Evolutionary conservation across 2,888 invertebrate species (phyloP).

Genomic region (Neuroscelio doddi): DNA sequence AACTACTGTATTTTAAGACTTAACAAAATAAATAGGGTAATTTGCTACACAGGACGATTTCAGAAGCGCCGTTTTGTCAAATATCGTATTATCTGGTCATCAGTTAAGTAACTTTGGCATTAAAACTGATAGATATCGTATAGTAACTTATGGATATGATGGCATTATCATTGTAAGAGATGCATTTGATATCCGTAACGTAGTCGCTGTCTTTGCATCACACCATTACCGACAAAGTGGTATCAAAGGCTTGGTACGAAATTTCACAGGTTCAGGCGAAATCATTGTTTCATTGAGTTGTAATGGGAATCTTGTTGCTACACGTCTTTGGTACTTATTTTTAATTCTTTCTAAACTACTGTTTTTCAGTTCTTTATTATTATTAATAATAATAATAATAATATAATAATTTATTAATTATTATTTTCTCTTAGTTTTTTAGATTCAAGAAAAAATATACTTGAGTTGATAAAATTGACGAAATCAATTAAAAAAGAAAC

Average conservation of each 20-base stretch:
- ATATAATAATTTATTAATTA: not conserved
- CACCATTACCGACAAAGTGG: conserved; percentile 73
- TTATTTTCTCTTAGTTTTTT: not conserved
- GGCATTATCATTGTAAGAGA: conserved; percentile 71
- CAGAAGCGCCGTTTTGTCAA: conserved; percentile 35
- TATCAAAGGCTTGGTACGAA: conserved; percentile 68
- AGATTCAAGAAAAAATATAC: not conserved
- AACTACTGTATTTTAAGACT: no score
- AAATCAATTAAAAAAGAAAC: no score
- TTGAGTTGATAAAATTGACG: not conserved
- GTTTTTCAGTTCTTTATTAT: no score
- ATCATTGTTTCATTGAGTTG: conserved; percentile 71
- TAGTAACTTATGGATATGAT: conserved; percentile 71
- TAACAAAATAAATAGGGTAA: no score
- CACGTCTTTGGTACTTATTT: not conserved
- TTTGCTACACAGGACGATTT: conserved; percentile 48
- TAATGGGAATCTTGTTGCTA: conserved; percentile 65
- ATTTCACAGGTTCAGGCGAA: conserved; percentile 64
- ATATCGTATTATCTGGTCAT: conserved; percentile 63
- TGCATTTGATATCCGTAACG: conserved; percentile 52
- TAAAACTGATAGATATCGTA: conserved; percentile 51
- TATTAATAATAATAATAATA: no score
- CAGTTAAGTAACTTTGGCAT: conserved; percentile 67
- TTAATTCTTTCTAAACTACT: no score
- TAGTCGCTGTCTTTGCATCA: conserved; percentile 60